phyloP scores from a whole-genome alignment of 2,113 vertebrate species.

The Anhinga anhinga region DNA sequence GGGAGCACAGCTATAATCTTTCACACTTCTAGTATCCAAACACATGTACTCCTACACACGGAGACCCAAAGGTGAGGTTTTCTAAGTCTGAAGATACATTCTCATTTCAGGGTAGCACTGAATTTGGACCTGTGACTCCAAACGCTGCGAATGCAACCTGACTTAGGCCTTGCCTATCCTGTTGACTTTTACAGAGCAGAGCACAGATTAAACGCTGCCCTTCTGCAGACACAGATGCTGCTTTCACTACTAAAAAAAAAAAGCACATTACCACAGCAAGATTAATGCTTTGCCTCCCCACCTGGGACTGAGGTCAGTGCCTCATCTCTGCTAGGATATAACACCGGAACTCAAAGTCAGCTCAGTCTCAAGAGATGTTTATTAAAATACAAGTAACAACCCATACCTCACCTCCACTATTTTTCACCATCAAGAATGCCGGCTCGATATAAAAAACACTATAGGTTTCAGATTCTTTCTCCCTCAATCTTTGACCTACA shows the following conservation, averaged over 20 bases:
- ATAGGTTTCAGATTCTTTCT: not conserved
- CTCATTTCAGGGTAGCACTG: not conserved
- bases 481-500: not conserved
- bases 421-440: not conserved
- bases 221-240: not conserved
- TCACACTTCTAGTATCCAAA: rapidly evolving
- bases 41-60: not conserved
- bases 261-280: not conserved
- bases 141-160: rapidly evolving
- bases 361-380: not conserved
- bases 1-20: not conserved
- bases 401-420: not conserved
- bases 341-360: not conserved
- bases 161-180: not conserved
- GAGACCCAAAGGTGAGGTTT: not conserved
- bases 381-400: not conserved
- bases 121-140: not conserved
- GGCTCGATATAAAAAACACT: not conserved
- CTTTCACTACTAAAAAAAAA: not conserved
- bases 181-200: not conserved
- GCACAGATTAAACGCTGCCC: not conserved
- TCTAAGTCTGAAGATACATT: not conserved
- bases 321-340: not conserved
- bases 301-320: not conserved
- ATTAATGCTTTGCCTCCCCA: not conserved